A percentile compares a stretch with the other conserved stretches of the same genome.
Evolutionary conservation across 2,113 vertebrate species (phyloP).

Genomic region (Thomomys bottae): DNA sequence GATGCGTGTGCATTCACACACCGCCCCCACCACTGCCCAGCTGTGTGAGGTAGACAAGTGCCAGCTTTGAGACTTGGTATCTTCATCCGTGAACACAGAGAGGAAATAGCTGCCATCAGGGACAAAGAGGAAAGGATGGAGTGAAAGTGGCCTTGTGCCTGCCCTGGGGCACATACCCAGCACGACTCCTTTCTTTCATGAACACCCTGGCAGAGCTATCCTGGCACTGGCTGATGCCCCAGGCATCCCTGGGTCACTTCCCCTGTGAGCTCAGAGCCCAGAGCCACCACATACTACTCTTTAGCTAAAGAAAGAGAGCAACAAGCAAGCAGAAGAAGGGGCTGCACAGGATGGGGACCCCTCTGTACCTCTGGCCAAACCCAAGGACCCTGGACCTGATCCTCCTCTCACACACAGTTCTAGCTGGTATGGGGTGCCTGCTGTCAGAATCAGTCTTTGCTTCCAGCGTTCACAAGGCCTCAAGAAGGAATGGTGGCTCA

Average conservation of each 20-base stretch:
- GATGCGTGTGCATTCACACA: too few species aligned
- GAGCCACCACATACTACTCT: background rate
- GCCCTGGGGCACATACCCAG: background rate
- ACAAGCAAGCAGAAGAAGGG: background rate
- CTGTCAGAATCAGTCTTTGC: background rate
- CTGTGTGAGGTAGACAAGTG: fast-evolving
- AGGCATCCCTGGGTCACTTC: too few species aligned
- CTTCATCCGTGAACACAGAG: background rate
- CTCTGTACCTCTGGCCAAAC: too few species aligned
- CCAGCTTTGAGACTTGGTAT: background rate
- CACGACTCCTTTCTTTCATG: background rate
- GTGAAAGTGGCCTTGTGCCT: background rate
- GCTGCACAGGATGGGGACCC: background rate
- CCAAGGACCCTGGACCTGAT: fast-evolving
- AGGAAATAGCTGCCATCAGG: fast-evolving
- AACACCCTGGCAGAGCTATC: too few species aligned
- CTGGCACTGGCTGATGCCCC: background rate
- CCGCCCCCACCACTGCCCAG: fast-evolving
- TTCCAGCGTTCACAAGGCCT: background rate
- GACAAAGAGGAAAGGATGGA: too few species aligned
- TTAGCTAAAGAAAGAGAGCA: background rate
- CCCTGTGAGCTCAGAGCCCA: background rate
- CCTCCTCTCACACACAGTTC: background rate
- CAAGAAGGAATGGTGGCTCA: background rate
- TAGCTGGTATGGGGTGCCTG: fast-evolving